Conservation (phyloP, 2,888 invertebrate species). For the Cantharis nigra region DNA sequence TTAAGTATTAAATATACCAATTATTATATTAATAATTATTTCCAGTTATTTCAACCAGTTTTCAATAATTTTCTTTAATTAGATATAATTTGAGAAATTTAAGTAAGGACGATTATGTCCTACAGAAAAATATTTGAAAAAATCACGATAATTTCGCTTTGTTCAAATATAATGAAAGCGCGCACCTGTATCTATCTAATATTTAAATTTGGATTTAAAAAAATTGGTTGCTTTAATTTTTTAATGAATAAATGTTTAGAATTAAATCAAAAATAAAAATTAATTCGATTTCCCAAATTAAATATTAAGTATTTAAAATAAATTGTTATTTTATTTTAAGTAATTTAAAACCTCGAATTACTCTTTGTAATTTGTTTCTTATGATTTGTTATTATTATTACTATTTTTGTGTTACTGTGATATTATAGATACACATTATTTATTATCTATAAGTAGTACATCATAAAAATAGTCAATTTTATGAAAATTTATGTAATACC, state of each 20-base stretch:
- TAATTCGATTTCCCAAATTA: neutral
- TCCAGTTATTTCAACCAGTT: neutral
- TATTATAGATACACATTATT: conserved; percentile 38
- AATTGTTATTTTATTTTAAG: neutral
- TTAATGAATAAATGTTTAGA: neutral
- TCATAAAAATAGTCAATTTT: neutral
- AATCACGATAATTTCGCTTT: neutral
- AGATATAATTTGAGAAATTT: neutral
- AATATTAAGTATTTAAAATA: neutral
- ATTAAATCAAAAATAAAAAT: neutral
- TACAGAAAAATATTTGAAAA: neutral
- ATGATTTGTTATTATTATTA: conserved; percentile 19
- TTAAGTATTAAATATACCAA: neutral
- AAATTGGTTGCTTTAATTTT: neutral
- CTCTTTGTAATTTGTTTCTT: neutral
- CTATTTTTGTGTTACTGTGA: conserved; percentile 39
- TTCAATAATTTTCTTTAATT: neutral
- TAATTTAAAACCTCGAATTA: neutral
- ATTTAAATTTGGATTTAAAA: neutral
- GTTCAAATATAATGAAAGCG: neutral
- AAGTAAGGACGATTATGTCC: neutral
- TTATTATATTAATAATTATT: neutral
- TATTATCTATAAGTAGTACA: conserved; percentile 24
- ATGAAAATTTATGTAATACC: neutral
- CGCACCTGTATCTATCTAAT: neutral